Evolutionary conservation across 2,888 invertebrate species (phyloP).

Genomic region (Gastracanthus pulcherrimus): DNA sequence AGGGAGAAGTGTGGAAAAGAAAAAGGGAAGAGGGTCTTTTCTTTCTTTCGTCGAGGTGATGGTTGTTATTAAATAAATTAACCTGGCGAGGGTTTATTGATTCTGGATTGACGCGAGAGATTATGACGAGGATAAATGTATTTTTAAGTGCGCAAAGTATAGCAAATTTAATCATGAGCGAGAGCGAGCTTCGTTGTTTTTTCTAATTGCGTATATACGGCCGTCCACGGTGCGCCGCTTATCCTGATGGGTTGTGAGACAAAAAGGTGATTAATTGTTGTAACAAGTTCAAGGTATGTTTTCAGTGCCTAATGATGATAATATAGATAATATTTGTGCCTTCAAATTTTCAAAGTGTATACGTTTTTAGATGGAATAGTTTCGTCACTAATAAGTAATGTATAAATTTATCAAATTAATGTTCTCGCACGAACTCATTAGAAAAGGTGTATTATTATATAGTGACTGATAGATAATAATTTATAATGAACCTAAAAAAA

Average conservation of each 20-base stretch:
- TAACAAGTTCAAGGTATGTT: background rate
- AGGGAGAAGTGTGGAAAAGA: background rate
- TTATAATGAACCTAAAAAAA: too few species aligned
- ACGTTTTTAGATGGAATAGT: too few species aligned
- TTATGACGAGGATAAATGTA: constrained; percentile 48
- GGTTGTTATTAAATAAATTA: constrained; percentile 55
- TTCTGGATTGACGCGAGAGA: constrained; percentile 47
- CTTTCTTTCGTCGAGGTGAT: constrained; percentile 8
- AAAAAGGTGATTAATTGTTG: constrained; percentile 20
- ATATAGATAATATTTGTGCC: too few species aligned
- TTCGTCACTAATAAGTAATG: too few species aligned
- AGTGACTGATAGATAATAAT: too few species aligned
- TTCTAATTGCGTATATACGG: background rate
- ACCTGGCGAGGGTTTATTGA: constrained; percentile 39
- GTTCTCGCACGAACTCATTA: too few species aligned
- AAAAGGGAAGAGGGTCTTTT: background rate
- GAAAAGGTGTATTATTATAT: too few species aligned
- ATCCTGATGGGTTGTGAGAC: background rate
- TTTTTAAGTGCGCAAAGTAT: constrained; percentile 34
- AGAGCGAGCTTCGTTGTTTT: background rate
- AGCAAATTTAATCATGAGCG: constrained; percentile 13
- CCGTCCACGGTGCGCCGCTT: background rate
- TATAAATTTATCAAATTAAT: too few species aligned
- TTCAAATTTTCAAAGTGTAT: too few species aligned
- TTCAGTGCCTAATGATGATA: too few species aligned